A percentile compares a stretch with the other conserved stretches of the same genome.
phyloP scores from a whole-genome alignment of 1,140 invertebrate species.

The Triops cancriformis region DNA sequence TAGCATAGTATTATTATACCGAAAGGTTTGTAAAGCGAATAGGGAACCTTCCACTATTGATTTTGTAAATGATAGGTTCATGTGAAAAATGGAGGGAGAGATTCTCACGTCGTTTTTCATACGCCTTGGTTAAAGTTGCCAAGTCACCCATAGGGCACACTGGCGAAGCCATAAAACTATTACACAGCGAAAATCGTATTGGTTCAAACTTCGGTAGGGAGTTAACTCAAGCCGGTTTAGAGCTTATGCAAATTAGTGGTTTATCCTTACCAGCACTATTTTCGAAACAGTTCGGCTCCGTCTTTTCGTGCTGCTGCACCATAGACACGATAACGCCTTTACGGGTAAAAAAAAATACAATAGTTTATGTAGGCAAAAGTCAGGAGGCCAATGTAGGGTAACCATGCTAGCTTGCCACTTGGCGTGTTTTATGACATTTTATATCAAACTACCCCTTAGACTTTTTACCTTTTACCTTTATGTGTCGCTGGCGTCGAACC shows the following conservation, averaged over 20 bases:
- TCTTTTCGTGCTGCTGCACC: background rate
- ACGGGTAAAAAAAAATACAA: background rate
- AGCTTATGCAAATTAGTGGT: background rate
- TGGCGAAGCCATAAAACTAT: background rate
- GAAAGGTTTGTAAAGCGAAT: too few species aligned
- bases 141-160: background rate
- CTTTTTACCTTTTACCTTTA: background rate
- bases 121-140: background rate
- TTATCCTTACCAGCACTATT: background rate
- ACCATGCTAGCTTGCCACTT: background rate
- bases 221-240: background rate
- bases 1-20: too few species aligned
- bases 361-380: background rate
- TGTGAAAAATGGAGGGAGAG: background rate
- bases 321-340: background rate
- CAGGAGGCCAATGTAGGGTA: background rate
- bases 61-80: background rate
- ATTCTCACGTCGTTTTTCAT: background rate
- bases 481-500: background rate
- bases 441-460: background rate
- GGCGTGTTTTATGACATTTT: background rate
- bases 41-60: too few species aligned
- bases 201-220: background rate
- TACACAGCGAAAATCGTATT: background rate
- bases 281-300: background rate